Percentiles rank a stretch among this genome's conserved stretches.
These are phyloP conservation scores for Clarias pachynema DNA, from an alignment of 2,797 vertebrate species.

Conservation along the genomic window DNA sequence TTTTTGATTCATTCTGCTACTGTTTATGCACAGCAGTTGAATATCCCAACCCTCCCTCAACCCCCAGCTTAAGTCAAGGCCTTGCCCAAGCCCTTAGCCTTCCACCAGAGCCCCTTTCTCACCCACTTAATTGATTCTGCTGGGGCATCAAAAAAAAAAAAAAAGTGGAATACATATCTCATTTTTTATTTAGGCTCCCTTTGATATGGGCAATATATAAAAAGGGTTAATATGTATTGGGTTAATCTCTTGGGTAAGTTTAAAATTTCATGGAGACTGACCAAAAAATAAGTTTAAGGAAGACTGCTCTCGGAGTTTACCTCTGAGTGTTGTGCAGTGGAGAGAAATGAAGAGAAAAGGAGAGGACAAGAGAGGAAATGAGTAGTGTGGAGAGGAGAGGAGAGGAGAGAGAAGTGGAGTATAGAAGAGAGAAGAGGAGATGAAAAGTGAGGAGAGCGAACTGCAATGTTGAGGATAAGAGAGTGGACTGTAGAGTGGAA, in stretches of 20 bases:
- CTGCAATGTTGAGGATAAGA: background rate
- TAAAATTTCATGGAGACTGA: constrained; percentile 78
- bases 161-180: constrained; percentile 68
- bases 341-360: background rate
- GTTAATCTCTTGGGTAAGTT: constrained; percentile 73
- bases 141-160: constrained; percentile 66
- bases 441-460: background rate
- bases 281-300: constrained; percentile 64
- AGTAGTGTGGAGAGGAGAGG: background rate
- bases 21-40: constrained; percentile 72
- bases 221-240: constrained; percentile 82
- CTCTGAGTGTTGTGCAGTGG: background rate
- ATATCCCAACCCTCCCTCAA: constrained; percentile 37
- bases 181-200: constrained; percentile 79
- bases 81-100: constrained; percentile 59
- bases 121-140: constrained; percentile 78
- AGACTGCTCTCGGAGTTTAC: constrained; percentile 43
- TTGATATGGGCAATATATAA: constrained; percentile 83
- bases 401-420: background rate
- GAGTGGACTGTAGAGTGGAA: background rate
- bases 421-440: background rate
- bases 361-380: background rate
- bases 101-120: constrained; percentile 64
- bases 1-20: constrained; percentile 42
- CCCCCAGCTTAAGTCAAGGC: constrained; percentile 66